Evolutionary conservation across 23 tunicate species (phyloP), one percentile per base, ranked within the genome.

Genomic region (Styela clava): DNA sequence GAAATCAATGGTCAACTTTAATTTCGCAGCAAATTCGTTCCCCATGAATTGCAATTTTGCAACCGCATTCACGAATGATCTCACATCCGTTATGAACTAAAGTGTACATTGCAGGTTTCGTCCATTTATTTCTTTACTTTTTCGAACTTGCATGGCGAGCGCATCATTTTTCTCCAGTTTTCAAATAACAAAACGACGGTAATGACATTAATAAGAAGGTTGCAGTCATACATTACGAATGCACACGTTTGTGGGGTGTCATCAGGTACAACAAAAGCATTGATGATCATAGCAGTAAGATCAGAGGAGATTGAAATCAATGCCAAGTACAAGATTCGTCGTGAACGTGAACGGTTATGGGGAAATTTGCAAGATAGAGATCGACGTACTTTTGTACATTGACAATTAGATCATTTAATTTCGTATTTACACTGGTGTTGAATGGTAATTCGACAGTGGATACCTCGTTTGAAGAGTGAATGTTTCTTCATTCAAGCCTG

Each of bases 201-300:
- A 16, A 16, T 24, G 16, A 21, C n/a, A 31, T 68, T 68, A 24
- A 68, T 24, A 16, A 68, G 73, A 18, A 68, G 24, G n/a, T 68
- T 68, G 27, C 24, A 24, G 28, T 68, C 73, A 31, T 18, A 68
- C 73, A 68, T 12, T 20, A 68, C 73, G 27, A 68, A 68, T 12
- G 73, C 24, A 68, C 27, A 68, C 24, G 73, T 68, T 68, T 68
- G 73, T 20, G 73, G 73, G 73, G 27, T 68, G 73, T 68, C 28
- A 31, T 68, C 73, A 68, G 73, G 73, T 12, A 68, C 28, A 68
- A 24, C 73, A 24, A 68, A 68, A 16, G 24, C 31, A 31, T 68
- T 68, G 12, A 68, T 24, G 16, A 68, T 24, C 73, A 68, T 68
- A 20, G 27, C 73, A 21, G 28, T 20, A 24, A 68, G 27, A 24